phyloP scores from a whole-genome alignment of 2,888 invertebrate species.

The Folsomia candida region DNA sequence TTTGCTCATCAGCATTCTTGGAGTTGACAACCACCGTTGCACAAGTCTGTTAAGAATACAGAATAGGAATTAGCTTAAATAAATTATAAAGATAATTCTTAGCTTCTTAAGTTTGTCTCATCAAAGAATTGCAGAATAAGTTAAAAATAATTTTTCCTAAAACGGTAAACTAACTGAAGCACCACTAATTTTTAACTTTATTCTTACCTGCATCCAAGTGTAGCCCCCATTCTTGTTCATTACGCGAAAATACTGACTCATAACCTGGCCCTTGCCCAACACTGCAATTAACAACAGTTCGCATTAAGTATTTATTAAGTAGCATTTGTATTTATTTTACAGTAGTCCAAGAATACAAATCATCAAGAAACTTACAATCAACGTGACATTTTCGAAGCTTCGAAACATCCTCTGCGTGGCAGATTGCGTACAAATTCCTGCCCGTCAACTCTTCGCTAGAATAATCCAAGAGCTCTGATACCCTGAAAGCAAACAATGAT shows the following conservation, averaged over 20 bases:
- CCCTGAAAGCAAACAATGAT: slow-evolving; percentile 60
- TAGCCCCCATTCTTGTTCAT: slow-evolving; percentile 96
- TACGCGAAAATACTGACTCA: slow-evolving; percentile 91
- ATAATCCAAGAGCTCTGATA: slow-evolving; percentile 88
- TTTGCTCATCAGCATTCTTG: slow-evolving; percentile 94
- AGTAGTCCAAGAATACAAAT: neutral
- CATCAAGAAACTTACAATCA: slow-evolving; percentile 74
- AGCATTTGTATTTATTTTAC: neutral
- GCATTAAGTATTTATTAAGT: neutral
- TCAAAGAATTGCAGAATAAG: too few relatives aligned
- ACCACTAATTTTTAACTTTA: too few relatives aligned
- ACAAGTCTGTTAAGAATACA: slow-evolving; percentile 70
- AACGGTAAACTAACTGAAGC: too few relatives aligned
- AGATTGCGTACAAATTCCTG: slow-evolving; percentile 87
- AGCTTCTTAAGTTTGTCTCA: too few relatives aligned
- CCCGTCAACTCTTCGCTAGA: slow-evolving; percentile 90
- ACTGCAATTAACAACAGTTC: slow-evolving; percentile 64
- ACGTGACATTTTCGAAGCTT: slow-evolving; percentile 90
- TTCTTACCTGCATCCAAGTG: too few relatives aligned
- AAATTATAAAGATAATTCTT: neutral
- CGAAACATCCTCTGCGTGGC: slow-evolving; percentile 93
- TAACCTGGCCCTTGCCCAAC: slow-evolving; percentile 92
- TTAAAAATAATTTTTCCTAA: too few relatives aligned
- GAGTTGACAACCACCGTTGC: slow-evolving; percentile 93
- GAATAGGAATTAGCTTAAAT: too few relatives aligned